These are phyloP conservation scores for Pseudomyrmex cubaensis DNA, from an alignment of 1,140 invertebrate genomes.

Conservation along the genomic window DNA sequence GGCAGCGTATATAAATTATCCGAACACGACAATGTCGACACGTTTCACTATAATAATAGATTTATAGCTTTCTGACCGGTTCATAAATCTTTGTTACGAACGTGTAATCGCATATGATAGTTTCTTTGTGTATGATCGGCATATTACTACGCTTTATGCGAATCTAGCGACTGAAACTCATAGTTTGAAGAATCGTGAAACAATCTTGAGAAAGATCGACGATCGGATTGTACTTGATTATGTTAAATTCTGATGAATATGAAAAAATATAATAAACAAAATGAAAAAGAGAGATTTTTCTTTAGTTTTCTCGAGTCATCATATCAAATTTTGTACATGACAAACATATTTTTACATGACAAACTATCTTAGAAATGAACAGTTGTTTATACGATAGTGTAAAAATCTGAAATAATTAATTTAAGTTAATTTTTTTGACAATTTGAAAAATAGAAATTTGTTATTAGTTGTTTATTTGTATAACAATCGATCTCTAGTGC, in stretches of 20 bases:
- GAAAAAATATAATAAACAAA: background rate
- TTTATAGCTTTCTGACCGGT: conserved; percentile 2
- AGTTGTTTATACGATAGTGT: background rate
- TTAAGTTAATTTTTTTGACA: conserved; percentile 9
- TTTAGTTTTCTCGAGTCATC: background rate
- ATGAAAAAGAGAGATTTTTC: background rate
- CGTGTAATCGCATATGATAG: conserved; percentile 1
- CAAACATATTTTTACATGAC: background rate
- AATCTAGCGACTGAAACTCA: conserved; percentile 20
- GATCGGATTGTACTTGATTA: background rate
- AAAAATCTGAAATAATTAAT: background rate
- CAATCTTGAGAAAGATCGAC: background rate
- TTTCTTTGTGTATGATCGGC: conserved; percentile 14
- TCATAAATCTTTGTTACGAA: conserved; percentile 27
- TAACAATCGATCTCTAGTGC: background rate
- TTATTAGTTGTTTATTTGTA: background rate
- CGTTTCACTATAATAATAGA: conserved; percentile 40
- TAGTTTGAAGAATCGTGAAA: conserved; percentile 15
- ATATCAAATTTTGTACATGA: background rate
- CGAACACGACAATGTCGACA: conserved; percentile 73
- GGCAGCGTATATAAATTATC: conserved; percentile 76
- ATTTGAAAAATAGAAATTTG: background rate
- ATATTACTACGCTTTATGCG: conserved; percentile 17
- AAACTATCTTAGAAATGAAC: background rate
- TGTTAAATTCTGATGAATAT: background rate